phyloP scores from a whole-genome alignment of 2,888 invertebrate species.

The Coelopa pilipes region DNA sequence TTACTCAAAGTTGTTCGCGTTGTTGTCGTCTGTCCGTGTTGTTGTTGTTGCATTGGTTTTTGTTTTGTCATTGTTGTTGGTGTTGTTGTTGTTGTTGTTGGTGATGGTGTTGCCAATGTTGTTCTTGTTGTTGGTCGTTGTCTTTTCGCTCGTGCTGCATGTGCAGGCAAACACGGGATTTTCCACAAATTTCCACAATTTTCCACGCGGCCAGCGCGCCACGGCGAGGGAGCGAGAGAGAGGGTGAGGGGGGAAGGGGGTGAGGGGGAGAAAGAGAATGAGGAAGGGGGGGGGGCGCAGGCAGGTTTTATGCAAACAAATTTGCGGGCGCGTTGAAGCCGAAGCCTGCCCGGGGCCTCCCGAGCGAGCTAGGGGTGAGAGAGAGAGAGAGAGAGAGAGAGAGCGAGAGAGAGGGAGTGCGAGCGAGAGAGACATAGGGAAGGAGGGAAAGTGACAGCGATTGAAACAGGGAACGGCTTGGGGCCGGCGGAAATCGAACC shows the following conservation, averaged over 20 bases:
- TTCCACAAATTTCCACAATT: constrained; percentile 34
- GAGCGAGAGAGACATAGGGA: no score
- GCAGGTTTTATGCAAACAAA: constrained; percentile 21
- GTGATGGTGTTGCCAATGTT: no score
- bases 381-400: background rate
- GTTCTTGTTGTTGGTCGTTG: background rate
- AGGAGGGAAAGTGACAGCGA: no score
- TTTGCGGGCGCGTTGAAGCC: constrained; percentile 29
- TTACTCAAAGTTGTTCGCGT: no score
- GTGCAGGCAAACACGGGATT: constrained; percentile 6
- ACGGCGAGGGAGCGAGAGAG: background rate
- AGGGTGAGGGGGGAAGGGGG: background rate
- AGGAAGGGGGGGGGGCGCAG: no score
- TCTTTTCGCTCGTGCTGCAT: background rate
- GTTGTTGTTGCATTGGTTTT: background rate
- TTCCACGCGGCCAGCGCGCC: constrained; percentile 21
- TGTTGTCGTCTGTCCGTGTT: background rate
- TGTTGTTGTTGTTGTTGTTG: constrained; percentile 13
- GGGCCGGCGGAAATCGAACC: no score
- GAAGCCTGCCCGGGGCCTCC: constrained; percentile 16
- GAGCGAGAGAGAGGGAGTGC: no score
- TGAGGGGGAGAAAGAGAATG: no score
- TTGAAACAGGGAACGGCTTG: no score
- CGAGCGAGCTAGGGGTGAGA: background rate
- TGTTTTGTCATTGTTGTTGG: background rate